These are phyloP conservation scores for Scelioninae gen. 1 DNA, from an alignment of 2,888 invertebrate genomes.

Conservation along the genomic window DNA sequence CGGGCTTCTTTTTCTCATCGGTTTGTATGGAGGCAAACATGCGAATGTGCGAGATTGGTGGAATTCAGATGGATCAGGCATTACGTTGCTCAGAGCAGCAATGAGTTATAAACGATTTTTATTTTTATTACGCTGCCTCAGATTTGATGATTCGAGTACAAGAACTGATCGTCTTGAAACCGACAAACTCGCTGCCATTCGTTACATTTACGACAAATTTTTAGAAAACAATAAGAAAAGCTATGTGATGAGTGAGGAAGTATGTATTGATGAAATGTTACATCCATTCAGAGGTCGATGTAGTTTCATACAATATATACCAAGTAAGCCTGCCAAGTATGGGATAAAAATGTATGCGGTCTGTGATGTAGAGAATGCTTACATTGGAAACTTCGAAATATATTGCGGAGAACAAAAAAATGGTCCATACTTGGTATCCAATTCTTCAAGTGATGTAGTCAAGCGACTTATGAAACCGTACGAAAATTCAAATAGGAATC, in stretches of 20 bases:
- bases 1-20: slow-evolving; percentile 64
- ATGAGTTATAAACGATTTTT: slow-evolving; percentile 57
- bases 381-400: slow-evolving; percentile 59
- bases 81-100: slow-evolving; percentile 38
- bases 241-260: slow-evolving; percentile 55
- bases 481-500: slow-evolving; percentile 60
- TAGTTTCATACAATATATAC: slow-evolving; percentile 56
- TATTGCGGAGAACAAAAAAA: too few relatives aligned
- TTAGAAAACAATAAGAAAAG: slow-evolving; percentile 54
- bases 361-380: slow-evolving; percentile 45
- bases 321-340: too few relatives aligned
- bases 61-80: slow-evolving; percentile 55
- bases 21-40: slow-evolving; percentile 28
- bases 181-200: slow-evolving; percentile 55
- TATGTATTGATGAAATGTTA: slow-evolving; percentile 71
- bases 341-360: slow-evolving; percentile 44
- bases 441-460: slow-evolving; percentile 55
- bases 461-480: too few relatives aligned
- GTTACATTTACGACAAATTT: slow-evolving; percentile 47
- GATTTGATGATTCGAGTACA: slow-evolving; percentile 59
- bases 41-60: too few relatives aligned
- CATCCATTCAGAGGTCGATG: slow-evolving; percentile 68
- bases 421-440: slow-evolving; percentile 58
- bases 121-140: slow-evolving; percentile 32
- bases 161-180: slow-evolving; percentile 16